phyloP scores from a whole-genome alignment of 2,888 invertebrate genomes.

The Bellardia pandia region DNA sequence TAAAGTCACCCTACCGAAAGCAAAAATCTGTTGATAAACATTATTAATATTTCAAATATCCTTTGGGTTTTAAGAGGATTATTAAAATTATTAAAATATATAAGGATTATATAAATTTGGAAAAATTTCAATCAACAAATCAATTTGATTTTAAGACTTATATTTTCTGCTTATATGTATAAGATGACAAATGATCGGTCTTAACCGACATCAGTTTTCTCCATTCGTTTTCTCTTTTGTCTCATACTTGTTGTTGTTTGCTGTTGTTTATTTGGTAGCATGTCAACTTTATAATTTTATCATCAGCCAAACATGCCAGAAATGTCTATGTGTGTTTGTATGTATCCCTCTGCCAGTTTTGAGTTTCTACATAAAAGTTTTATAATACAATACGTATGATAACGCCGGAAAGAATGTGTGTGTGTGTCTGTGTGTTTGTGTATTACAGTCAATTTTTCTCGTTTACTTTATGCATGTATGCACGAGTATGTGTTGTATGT shows the following conservation, averaged over 20 bases:
- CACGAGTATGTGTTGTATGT: background rate
- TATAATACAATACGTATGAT: background rate
- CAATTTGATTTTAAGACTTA: background rate
- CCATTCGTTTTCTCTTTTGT: background rate
- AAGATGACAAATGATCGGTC: slow-evolving; percentile 34
- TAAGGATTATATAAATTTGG: too few relatives aligned
- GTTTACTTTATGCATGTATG: background rate
- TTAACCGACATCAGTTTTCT: slow-evolving; percentile 16
- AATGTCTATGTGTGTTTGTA: background rate
- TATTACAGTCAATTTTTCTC: background rate
- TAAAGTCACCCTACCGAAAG: too few relatives aligned
- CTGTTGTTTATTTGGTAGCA: slow-evolving; percentile 10
- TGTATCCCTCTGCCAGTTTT: background rate
- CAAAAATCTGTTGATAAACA: too few relatives aligned
- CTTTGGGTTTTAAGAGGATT: too few relatives aligned
- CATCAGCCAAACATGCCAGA: slow-evolving; percentile 14
- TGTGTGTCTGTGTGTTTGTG: background rate
- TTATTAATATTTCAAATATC: too few relatives aligned
- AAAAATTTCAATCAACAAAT: too few relatives aligned
- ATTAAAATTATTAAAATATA: too few relatives aligned
- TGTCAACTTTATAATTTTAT: slow-evolving; percentile 44
- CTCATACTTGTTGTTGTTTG: background rate
- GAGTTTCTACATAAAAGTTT: background rate
- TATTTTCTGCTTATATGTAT: background rate
- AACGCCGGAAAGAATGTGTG: background rate